Conservation (phyloP, 2,797 vertebrate species). For the Hydrophis major region DNA sequence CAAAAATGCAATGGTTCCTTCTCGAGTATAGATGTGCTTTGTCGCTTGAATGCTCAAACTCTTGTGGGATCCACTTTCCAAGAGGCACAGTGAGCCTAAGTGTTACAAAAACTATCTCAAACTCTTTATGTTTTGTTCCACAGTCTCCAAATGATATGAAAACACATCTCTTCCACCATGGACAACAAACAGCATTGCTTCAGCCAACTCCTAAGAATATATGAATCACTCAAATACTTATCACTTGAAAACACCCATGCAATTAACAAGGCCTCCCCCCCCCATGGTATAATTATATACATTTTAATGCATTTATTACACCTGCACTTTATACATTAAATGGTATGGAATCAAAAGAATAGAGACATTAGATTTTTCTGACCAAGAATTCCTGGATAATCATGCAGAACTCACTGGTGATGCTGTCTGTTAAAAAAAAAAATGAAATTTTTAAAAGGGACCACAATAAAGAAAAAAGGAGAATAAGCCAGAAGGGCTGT, state of each 20-base stretch:
- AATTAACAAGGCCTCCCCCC: conserved; percentile 64
- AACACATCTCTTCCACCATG: not conserved
- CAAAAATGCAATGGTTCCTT: not conserved
- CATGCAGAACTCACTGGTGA: conserved; percentile 42
- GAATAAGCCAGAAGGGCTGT: not conserved
- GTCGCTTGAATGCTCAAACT: not conserved
- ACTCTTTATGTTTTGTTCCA: not conserved
- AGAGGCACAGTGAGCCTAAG: not conserved
- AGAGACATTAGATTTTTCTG: conserved; percentile 58
- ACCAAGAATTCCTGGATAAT: conserved; percentile 41
- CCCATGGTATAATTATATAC: conserved; percentile 71
- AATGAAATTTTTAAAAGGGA: not conserved
- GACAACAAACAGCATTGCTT: conserved; percentile 20
- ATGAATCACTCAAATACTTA: conserved; percentile 63
- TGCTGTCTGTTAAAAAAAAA: conserved; percentile 45
- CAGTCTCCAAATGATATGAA: conserved; percentile 10
- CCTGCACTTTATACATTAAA: conserved; percentile 71
- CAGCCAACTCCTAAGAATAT: conserved; percentile 59
- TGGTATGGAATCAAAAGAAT: conserved; percentile 61
- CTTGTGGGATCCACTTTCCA: not conserved
- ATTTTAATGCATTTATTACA: conserved; percentile 72
- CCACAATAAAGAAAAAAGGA: conserved; percentile 3
- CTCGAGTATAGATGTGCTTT: not conserved
- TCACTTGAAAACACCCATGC: conserved; percentile 71
- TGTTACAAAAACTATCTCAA: not conserved